Evolutionary conservation across 2,797 vertebrate genomes (phyloP).

Genomic region (Mus minutoides): DNA sequence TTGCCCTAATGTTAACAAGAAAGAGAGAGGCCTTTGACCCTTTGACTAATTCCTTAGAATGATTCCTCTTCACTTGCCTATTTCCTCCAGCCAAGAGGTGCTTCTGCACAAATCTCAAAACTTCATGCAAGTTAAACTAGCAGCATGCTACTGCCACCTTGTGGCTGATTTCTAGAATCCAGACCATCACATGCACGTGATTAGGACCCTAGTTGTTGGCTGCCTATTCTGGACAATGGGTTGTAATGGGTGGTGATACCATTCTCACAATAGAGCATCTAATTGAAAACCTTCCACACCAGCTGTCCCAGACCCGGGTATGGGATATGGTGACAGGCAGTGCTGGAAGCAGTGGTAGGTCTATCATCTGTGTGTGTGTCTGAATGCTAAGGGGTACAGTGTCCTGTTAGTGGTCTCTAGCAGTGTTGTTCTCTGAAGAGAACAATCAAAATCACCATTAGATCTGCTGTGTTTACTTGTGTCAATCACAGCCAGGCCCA

Average conservation of each 20-base stretch:
- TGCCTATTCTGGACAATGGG: too few relatives aligned
- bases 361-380: neutral
- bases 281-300: neutral
- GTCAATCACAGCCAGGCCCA: neutral
- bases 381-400: neutral
- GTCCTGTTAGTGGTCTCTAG: neutral
- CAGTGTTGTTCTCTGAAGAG: neutral
- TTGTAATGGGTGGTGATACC: neutral
- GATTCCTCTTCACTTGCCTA: neutral
- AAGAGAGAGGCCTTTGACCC: neutral
- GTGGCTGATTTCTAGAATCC: neutral
- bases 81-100: too few relatives aligned
- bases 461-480: neutral
- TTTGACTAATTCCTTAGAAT: neutral
- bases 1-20: neutral
- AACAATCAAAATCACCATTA: neutral
- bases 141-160: neutral
- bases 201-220: neutral
- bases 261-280: neutral
- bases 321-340: too few relatives aligned
- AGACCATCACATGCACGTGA: accelerated
- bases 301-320: neutral
- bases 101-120: too few relatives aligned
- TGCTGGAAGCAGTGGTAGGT: neutral
- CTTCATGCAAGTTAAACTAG: neutral